A percentile compares a stretch with the other conserved stretches of the same genome.
Evolutionary conservation across 30 jellyfish, hydroid and myxozoan genomes (phyloP).

Genomic region (Hydractinia echinata): DNA sequence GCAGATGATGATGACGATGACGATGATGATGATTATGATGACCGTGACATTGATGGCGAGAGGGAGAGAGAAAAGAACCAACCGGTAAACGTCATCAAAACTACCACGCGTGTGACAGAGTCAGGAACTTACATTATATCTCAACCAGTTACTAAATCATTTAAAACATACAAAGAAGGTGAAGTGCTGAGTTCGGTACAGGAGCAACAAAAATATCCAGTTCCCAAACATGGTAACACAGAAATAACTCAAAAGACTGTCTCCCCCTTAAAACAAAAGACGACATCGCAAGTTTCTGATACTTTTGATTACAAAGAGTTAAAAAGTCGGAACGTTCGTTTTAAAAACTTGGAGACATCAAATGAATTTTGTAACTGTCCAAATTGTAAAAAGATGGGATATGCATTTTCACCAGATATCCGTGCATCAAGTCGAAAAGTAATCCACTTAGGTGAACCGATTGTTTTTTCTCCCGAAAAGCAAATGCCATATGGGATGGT

Average conservation of each 20-base stretch:
- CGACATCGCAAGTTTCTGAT: background rate
- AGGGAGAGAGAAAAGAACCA: no score
- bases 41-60: slow-evolving; percentile 21
- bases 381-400: slow-evolving; percentile 38
- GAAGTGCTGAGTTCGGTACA: background rate
- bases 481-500: background rate
- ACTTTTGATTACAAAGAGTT: background rate
- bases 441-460: slow-evolving; percentile 3
- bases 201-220: background rate
- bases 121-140: no score
- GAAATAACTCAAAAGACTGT: background rate
- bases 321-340: slow-evolving; percentile 31
- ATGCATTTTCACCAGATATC: slow-evolving; percentile 45
- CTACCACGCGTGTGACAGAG: background rate
- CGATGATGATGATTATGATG: slow-evolving; percentile 45
- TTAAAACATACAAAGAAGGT: background rate
- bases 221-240: background rate
- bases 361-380: slow-evolving; percentile 49
- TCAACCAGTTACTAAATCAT: no score
- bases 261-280: background rate
- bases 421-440: slow-evolving; percentile 23
- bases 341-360: background rate
- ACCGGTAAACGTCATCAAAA: background rate
- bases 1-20: slow-evolving; percentile 36
- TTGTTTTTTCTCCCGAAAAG: background rate